Evolutionary conservation across 1,140 invertebrate genomes (phyloP), one percentile per base, ranked within the genome.

Genomic region (Microvelia longipes): DNA sequence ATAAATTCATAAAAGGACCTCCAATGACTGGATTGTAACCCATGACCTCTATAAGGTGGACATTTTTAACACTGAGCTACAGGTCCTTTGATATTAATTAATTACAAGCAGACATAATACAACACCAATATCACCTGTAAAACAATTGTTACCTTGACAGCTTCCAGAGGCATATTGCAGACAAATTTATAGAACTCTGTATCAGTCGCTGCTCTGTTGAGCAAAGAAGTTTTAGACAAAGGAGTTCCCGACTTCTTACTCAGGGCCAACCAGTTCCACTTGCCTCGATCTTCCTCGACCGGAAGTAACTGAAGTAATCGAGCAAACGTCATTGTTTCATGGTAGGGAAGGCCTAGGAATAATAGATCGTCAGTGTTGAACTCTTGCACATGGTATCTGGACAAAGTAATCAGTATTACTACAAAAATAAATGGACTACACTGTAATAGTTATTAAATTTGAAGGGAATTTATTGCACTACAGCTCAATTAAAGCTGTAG

Each of bases 241-340:
- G 87, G 84, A 15, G 88, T 77, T 19, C 91, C 90, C 29, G 85
- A 79, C 77, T 89, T 90, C 78, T 94, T 88, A 0, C 92, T 72
- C 0, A 83, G 78, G 26, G 82, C 77, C 15, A 96, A 77, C 90
- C 92, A 96, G 74, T 85, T 80, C 92, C 92, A 96, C 24, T 69
- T 67, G 70, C 85, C 85, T 65, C 85, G 84, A 30, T 80, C 80
- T 1, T 84, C 79, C 35, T 84, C 82, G 15, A 94, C 77, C 65
- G 87, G 81, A 69, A 94, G 78, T 1, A 93, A 79, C 79, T 95
- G 91, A 11, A 96, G 76, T 69, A 91, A 82, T 69, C 91, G 83
- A 0, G 90, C 85, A 82, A 98, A 98, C 67, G 91, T 88, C 71
- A 88, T 88, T 24, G 92, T 93, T 75, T 95, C 90, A 80, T 96